Base-by-base conservation (phyloP, 2,888 invertebrate species). In the Epinotia demarniana region DNA sequence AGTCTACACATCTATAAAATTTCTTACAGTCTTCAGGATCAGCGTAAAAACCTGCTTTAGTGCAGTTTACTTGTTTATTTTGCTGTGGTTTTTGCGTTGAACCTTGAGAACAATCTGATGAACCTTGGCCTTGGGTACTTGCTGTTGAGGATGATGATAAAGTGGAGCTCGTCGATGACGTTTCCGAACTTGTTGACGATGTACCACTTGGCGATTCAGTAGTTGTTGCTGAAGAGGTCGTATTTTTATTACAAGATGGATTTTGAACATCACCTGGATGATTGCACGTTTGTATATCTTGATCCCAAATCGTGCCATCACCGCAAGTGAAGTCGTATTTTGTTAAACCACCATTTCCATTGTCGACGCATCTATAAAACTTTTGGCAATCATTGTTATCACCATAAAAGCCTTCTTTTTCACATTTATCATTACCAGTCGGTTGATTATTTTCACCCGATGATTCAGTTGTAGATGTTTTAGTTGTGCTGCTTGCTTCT, bases 291-390 rank as follows among this genome's bases (percentile, higher is more conserved):
- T 82, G 85, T 62, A 95, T 84, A 63, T 93, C 92, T 83, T 95
- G 94, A 86, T 96, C 96, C 96, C 96, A 96, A n/a, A 95, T 96
- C 0, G 96, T 96, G 49, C 95, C 95, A 57, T 91, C 90, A 0
- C 94, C 94, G 78, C 96, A 96, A 60, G 88, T 87, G 77, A 95
- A 95, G 69, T 95, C 94, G 79, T 92, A 92, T 76, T 92, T 93
- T 0, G 85, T 89, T 43, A 84, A 87, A n/a, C 86, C 88, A 39
- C 87, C 86, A 49, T 87, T 83, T 4, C 89, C 92, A 58, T 87
- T 87, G 33, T 89, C 86, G 0, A 94, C 95, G 81, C 96, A 96
- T 79, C 96, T 92, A 84, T 96, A 96, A 88, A 96, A 96, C 84
- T 96, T 96, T 62, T 90, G 94, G 81, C 96, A 96, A 82, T 96